A percentile compares a stretch with the other conserved stretches of the same genome.
Conservation (phyloP, 2,888 invertebrate species). For the Callyntrura sp. region DNA sequence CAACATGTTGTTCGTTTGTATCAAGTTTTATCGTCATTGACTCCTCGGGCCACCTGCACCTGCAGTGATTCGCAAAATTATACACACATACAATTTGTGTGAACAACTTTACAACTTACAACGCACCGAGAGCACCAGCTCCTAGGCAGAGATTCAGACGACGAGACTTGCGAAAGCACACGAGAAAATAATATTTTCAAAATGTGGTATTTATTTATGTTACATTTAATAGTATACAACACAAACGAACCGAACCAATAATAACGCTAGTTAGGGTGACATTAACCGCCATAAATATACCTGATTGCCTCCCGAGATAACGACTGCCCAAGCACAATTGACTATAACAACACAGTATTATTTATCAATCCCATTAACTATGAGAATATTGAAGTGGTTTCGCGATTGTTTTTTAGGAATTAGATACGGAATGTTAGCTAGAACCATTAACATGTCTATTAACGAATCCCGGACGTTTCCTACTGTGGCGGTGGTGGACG, state of each 20-base stretch:
- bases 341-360: not conserved
- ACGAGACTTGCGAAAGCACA: slow-evolving; percentile 46
- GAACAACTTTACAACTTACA: slow-evolving; percentile 28
- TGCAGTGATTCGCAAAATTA: slow-evolving; percentile 67
- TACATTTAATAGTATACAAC: slow-evolving; percentile 21
- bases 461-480: slow-evolving; percentile 19
- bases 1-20: slow-evolving; percentile 34
- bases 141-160: not conserved
- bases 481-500: slow-evolving; percentile 35
- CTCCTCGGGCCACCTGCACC: slow-evolving; percentile 62
- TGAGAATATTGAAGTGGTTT: slow-evolving; percentile 65
- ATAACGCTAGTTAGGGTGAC: not conserved
- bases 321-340: not conserved
- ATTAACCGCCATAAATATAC: too few species aligned
- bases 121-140: slow-evolving; percentile 10
- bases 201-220: slow-evolving; percentile 48
- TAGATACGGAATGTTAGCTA: slow-evolving; percentile 60
- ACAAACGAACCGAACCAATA: too few species aligned
- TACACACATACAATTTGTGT: slow-evolving; percentile 43
- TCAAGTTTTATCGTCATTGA: slow-evolving; percentile 44
- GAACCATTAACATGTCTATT: slow-evolving; percentile 50
- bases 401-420: slow-evolving; percentile 68
- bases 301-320: too few species aligned
- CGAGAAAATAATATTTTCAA: slow-evolving; percentile 28
- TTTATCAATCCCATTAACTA: slow-evolving; percentile 16